Evolutionary conservation across 2,888 invertebrate species (phyloP), one percentile per base, ranked within the genome.

Genomic region (Lypha dubia): DNA sequence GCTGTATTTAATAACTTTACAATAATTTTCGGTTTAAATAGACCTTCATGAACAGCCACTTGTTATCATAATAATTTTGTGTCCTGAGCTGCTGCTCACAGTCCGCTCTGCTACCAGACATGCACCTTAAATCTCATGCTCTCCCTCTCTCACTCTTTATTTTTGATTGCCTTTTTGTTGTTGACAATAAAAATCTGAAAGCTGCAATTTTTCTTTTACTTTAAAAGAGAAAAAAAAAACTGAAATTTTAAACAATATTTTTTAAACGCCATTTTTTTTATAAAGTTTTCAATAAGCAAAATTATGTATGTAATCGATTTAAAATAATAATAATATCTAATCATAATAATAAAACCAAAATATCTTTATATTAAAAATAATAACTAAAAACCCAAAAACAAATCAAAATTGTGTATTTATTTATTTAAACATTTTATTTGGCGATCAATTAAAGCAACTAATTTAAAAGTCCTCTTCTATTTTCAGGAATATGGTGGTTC

Each of bases 381-480:
- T 63, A 63, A 83, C 11, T 38, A 71, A 67, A 79, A 83, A 82
- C 44, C 35, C 41, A 60, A 79, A 62, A 41, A 5, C 2, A 65
- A 46, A 63, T 35, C 20, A 41, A 62, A 83, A 79, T 56, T 83
- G 83, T 79, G 83, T 83, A 79, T 83, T 82, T 79, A 83, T 81
- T 81, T 76, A 70, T 49, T 28, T 20, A 24, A 76, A 51, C 9
- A 20, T 49, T 13, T 5, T 35, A 28, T 28, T 28, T 28, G n/a
- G n/a, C 3, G 38, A 28, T 28, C 24, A 32, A 24, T 13, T 3
- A 38, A 51, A 49, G 51, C 32, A 56, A 75, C 56, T 58, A 17
- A 32, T 76, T 68, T 71, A 17, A 17, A 0, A 60, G 51, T 20
- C 11, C 22, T 67, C 56, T 60, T 84, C 58, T 68, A 68, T 62